Conservation (phyloP, 2,888 invertebrate species). For the Biston stratarius region DNA sequence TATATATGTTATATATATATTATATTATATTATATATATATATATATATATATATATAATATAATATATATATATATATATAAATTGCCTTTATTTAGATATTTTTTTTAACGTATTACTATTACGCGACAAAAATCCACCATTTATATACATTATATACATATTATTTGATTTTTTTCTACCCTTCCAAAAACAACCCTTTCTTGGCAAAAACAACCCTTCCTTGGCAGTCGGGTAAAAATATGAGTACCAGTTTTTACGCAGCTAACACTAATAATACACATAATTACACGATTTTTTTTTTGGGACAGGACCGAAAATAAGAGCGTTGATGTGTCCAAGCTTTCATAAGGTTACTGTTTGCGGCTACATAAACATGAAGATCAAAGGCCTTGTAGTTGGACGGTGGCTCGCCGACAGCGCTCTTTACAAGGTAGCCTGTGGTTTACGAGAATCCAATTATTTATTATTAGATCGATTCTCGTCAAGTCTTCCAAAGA, state of each 20-base stretch:
- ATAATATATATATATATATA: too few species aligned
- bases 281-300: conserved; percentile 46
- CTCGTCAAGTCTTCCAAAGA: background rate
- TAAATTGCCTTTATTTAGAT: too few species aligned
- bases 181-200: too few species aligned
- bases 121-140: too few species aligned
- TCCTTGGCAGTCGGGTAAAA: too few species aligned
- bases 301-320: conserved; percentile 43
- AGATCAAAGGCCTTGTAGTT: conserved; percentile 42
- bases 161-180: too few species aligned
- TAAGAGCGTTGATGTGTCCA: conserved; percentile 34
- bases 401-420: conserved; percentile 31
- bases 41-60: too few species aligned
- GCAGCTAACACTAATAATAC: conserved; percentile 42
- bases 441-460: conserved; percentile 8
- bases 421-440: conserved; percentile 1
- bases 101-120: too few species aligned
- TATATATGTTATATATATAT: too few species aligned
- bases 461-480: background rate
- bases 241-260: conserved; percentile 38
- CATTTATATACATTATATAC: too few species aligned
- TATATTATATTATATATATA: too few species aligned
- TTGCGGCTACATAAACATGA: conserved; percentile 35
- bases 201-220: too few species aligned
- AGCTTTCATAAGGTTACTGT: conserved; percentile 30